A percentile compares a stretch with the other conserved stretches of the same genome.
Evolutionary conservation across 2,888 invertebrate genomes (phyloP).

Genomic region (Dioctria rufipes): DNA sequence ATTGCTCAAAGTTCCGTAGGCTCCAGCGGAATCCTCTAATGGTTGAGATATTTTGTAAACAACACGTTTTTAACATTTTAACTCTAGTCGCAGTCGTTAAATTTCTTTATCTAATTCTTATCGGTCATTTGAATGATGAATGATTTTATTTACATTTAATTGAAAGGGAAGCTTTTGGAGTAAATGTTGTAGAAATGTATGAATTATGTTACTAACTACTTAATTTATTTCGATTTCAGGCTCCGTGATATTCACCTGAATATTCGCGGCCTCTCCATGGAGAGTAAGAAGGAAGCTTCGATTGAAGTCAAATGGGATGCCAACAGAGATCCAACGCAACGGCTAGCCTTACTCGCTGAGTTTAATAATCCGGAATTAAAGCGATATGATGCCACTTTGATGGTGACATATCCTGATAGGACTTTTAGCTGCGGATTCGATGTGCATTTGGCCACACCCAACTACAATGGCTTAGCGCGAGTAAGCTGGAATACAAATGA

Average conservation of each 20-base stretch:
- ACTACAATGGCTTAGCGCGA: constrained; percentile 71
- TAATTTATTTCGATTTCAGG: constrained; percentile 68
- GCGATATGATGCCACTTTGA: constrained; percentile 77
- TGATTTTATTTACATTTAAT: no score
- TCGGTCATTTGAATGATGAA: no score
- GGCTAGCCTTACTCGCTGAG: constrained; percentile 73
- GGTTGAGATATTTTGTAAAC: no score
- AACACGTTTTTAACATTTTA: no score
- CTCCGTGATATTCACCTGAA: constrained; percentile 82
- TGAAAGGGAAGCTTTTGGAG: no score
- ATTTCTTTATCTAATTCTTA: no score
- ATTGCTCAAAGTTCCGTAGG: no score
- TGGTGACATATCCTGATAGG: constrained; percentile 83
- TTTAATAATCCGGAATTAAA: constrained; percentile 76
- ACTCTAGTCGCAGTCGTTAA: no score
- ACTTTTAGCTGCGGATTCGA: constrained; percentile 80
- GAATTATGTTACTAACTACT: no score
- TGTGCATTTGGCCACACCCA: constrained; percentile 70
- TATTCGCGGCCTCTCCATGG: constrained; percentile 76
- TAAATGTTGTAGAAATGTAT: not conserved
- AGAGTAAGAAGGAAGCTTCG: constrained; percentile 77
- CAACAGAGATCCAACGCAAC: constrained; percentile 84
- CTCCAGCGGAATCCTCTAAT: no score
- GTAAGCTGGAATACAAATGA: constrained; percentile 82
- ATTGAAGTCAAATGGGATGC: constrained; percentile 89